These are phyloP conservation scores for Ariopsis seemanni DNA, from an alignment of 2,113 vertebrate species.

Conservation along the genomic window DNA sequence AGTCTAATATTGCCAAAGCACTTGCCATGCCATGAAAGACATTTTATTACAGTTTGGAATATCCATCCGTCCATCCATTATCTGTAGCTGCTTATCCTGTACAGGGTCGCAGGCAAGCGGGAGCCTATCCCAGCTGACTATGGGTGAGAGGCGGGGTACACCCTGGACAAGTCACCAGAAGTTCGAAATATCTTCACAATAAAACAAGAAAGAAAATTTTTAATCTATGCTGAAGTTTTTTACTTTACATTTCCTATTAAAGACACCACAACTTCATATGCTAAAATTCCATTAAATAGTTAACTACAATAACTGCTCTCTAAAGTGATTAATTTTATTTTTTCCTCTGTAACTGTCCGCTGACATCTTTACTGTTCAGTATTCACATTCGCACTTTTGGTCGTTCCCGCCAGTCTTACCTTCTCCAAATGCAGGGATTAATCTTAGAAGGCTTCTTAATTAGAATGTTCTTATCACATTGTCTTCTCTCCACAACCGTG, in stretches of 20 bases:
- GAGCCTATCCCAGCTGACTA: too few relatives aligned
- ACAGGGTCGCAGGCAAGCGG: too few relatives aligned
- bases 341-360: background rate
- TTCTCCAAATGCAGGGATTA: background rate
- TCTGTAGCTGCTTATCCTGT: too few relatives aligned
- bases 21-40: background rate
- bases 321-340: background rate
- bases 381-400: background rate
- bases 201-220: background rate
- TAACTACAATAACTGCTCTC: background rate
- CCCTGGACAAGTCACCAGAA: too few relatives aligned
- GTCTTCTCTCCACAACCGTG: background rate
- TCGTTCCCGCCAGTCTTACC: background rate
- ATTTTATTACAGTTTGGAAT: background rate
- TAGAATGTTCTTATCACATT: background rate
- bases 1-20: background rate
- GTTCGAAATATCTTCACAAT: background rate
- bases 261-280: background rate
- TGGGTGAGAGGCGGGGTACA: too few relatives aligned
- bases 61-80: too few relatives aligned
- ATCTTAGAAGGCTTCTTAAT: background rate
- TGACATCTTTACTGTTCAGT: background rate
- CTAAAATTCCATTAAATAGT: background rate
- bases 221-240: background rate
- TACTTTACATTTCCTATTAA: background rate